phyloP scores from a whole-genome alignment of 2,888 invertebrate genomes.

The Ferrisia virgata region DNA sequence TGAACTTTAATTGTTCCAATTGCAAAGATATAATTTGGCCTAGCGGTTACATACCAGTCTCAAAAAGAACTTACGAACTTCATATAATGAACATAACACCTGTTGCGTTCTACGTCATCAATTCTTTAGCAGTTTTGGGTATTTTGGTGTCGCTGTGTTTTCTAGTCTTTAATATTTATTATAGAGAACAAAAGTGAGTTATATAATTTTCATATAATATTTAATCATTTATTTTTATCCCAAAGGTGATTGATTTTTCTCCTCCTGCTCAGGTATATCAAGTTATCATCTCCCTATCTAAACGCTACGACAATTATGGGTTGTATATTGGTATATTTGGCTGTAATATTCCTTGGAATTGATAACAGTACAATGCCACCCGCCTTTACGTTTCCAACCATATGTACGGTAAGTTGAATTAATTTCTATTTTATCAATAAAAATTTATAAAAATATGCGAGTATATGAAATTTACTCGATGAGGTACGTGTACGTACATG shows the following conservation, averaged over 20 bases:
- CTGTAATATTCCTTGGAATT: conserved; percentile 79
- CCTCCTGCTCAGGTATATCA: conserved; percentile 70
- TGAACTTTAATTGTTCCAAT: background rate
- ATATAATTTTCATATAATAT: background rate
- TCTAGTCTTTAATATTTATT: conserved; percentile 77
- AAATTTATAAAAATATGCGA: too few relatives aligned
- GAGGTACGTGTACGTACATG: too few relatives aligned
- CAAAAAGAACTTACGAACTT: conserved; percentile 58
- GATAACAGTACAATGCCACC: conserved; percentile 75
- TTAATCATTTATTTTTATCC: background rate
- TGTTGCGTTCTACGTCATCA: conserved; percentile 70
- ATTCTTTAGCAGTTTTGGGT: conserved; percentile 70
- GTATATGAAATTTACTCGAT: too few relatives aligned
- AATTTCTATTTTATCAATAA: background rate
- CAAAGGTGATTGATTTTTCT: background rate
- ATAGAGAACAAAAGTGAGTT: conserved; percentile 73
- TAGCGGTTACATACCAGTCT: conserved; percentile 76
- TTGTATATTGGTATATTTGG: conserved; percentile 64
- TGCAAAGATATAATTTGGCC: conserved; percentile 62
- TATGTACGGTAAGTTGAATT: conserved; percentile 78
- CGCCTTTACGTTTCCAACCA: conserved; percentile 69
- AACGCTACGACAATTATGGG: conserved; percentile 90
- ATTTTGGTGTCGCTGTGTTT: conserved; percentile 72
- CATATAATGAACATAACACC: conserved; percentile 75
- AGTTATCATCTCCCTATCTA: conserved; percentile 84